Base-by-base conservation (phyloP, 2,888 invertebrate species). In the Ennomos quercinarius region DNA sequence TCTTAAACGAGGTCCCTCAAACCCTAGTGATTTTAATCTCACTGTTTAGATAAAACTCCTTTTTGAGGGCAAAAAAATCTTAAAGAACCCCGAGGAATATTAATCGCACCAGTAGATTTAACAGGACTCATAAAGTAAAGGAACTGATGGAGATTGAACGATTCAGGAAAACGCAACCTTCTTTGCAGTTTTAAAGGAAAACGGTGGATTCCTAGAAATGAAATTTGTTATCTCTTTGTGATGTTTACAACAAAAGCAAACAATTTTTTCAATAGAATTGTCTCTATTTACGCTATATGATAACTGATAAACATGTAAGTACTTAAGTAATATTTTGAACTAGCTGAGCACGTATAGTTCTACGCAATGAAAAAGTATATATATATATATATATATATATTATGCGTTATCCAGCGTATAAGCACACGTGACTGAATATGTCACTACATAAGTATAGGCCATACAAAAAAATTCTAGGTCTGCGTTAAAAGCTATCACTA, bases 21-120 rank as follows among this genome's bases (percentile, higher is more conserved):
- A 80, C 77, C 82, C 74, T 79, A 78, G 80, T 74, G 80, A 80
- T 81, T 86, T 85, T 86, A 87, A 87, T 87, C 85, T 84, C 74
- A 77, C 78, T 84, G 84, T 84, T 86, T 81, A 81, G 79, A 83
- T 80, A 82, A 76, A 78, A 71, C 73, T 73, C 68, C 69, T 74
- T 77, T 79, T 77, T 64, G 66, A 64, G 57, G 59, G 62, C 67
- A 70, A 73, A 74, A 74, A 77, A 77, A 70, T 66, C 69, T 74
- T 38, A 68, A 69, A 74, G 72, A 72, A 80, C 68, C 80, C 71
- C 72, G 72, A 63, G 64, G 74, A 76, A 81, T 83, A 74, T 80
- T 77, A 77, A 80, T 76, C 64, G 67, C 55, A 55, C 64, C 62
- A 66, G 68, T 68, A 70, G 68, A 72, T 71, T 74, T 71, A 70